phyloP scores from a whole-genome alignment of 2,888 invertebrate genomes.

The Nycteola revayana region DNA sequence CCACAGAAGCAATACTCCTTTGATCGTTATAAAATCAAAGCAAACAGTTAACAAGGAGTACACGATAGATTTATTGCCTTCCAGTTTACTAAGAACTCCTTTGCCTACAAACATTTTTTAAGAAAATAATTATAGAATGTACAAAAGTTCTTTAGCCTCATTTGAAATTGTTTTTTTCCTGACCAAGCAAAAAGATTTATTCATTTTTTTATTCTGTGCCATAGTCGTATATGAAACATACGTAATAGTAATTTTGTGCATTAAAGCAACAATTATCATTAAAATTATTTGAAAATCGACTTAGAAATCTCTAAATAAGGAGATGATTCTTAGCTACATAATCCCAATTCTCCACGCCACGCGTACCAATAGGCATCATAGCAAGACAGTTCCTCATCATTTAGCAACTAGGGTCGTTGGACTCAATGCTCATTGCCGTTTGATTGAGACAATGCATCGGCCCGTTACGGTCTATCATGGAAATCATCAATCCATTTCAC shows the following conservation, averaged over 20 bases:
- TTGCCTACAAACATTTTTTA: conserved; percentile 48
- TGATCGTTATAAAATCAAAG: conserved; percentile 73
- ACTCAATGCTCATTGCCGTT: conserved; percentile 69
- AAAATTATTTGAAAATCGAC: too few relatives aligned
- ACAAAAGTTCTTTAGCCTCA: conserved; percentile 8
- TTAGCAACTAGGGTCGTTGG: conserved; percentile 73
- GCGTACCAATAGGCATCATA: conserved; percentile 49
- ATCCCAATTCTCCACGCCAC: conserved; percentile 40
- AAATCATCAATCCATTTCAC: conserved; percentile 57
- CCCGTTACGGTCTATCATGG: conserved; percentile 55
- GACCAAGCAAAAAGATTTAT: too few relatives aligned
- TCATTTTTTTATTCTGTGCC: too few relatives aligned
- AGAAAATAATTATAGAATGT: conserved; percentile 43
- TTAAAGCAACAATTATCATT: too few relatives aligned
- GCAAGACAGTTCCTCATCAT: conserved; percentile 67
- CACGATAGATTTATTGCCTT: conserved; percentile 72
- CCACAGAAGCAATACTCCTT: conserved; percentile 56
- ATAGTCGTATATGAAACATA: too few relatives aligned
- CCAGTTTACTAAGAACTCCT: conserved; percentile 53
- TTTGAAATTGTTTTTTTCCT: conserved; percentile 15
- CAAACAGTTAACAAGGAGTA: conserved; percentile 66
- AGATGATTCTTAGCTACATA: conserved; percentile 37
- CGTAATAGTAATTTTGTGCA: too few relatives aligned
- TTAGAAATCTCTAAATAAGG: conserved; percentile 21
- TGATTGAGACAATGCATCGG: conserved; percentile 72